A percentile compares a stretch with the other conserved stretches of the same genome.
Conservation (phyloP, 1,140 invertebrate genomes). For the Argopecten irradians region DNA sequence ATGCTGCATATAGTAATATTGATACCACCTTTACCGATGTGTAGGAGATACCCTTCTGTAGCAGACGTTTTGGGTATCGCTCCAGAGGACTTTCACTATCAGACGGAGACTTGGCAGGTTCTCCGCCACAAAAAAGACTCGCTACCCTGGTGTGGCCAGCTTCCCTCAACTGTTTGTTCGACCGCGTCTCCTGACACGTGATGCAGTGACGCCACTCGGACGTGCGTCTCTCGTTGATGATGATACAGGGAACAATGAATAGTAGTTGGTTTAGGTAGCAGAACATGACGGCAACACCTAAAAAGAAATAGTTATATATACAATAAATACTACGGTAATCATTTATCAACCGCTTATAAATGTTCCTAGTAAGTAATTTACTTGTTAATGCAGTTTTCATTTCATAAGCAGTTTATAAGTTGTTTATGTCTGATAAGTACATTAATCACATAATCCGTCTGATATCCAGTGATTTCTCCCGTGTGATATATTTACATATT, state of each 20-base stretch:
- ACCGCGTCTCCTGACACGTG: slow-evolving; percentile 78
- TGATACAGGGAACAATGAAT: slow-evolving; percentile 94
- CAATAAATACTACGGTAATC: no score
- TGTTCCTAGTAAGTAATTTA: no score
- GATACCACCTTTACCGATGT: slow-evolving; percentile 82
- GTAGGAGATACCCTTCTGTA: slow-evolving; percentile 65
- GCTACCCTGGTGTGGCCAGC: slow-evolving; percentile 33
- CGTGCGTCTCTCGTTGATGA: slow-evolving; percentile 92
- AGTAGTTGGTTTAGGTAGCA: slow-evolving; percentile 97
- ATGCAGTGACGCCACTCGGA: slow-evolving; percentile 90
- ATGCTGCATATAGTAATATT: slow-evolving; percentile 87
- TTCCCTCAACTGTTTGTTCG: slow-evolving; percentile 45
- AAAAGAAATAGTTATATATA: no score
- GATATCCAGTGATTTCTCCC: no score
- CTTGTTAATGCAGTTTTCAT: no score
- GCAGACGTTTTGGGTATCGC: slow-evolving; percentile 44
- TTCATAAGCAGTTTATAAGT: no score
- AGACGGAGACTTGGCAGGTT: slow-evolving; percentile 34
- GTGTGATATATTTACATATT: no score
- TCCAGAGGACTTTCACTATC: slow-evolving; percentile 55
- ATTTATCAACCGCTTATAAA: no score
- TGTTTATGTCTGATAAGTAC: no score
- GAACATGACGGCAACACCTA: slow-evolving; percentile 92
- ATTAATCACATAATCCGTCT: no score
- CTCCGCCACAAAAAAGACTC: slow-evolving; percentile 49